Evolutionary conservation across 2,113 vertebrate species (phyloP).

Genomic region (Mionectes macconnelli): DNA sequence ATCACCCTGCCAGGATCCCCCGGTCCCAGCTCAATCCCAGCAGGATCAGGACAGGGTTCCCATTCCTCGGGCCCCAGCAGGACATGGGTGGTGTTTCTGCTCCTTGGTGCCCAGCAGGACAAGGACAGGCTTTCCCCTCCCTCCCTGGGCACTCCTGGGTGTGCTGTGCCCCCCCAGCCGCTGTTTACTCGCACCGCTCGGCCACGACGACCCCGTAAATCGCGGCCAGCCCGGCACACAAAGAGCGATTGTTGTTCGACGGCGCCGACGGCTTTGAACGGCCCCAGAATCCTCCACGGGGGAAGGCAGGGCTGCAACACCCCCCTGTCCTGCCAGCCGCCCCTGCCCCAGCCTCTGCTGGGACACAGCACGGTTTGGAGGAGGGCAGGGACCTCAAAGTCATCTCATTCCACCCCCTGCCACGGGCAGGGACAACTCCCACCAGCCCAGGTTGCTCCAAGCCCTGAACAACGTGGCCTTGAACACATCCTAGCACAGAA

Average conservation of each 20-base stretch:
- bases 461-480: background rate
- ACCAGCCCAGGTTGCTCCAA: background rate
- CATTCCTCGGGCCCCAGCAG: background rate
- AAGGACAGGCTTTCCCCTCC: background rate
- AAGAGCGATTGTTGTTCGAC: background rate
- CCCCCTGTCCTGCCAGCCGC: background rate
- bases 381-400: background rate
- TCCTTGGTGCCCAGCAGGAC: background rate
- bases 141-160: background rate
- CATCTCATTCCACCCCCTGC: background rate
- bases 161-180: background rate
- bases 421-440: background rate
- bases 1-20: background rate
- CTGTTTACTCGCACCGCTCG: background rate
- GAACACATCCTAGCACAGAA: background rate
- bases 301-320: background rate
- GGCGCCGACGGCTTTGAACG: background rate
- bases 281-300: background rate
- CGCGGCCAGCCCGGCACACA: background rate
- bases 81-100: background rate
- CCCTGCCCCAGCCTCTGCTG: background rate
- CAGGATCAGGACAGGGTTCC: background rate
- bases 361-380: background rate
- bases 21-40: background rate
- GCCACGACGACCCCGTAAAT: background rate